These are phyloP conservation scores for Calameuta idolon DNA, from an alignment of 2,888 invertebrate species.

Conservation along the genomic window DNA sequence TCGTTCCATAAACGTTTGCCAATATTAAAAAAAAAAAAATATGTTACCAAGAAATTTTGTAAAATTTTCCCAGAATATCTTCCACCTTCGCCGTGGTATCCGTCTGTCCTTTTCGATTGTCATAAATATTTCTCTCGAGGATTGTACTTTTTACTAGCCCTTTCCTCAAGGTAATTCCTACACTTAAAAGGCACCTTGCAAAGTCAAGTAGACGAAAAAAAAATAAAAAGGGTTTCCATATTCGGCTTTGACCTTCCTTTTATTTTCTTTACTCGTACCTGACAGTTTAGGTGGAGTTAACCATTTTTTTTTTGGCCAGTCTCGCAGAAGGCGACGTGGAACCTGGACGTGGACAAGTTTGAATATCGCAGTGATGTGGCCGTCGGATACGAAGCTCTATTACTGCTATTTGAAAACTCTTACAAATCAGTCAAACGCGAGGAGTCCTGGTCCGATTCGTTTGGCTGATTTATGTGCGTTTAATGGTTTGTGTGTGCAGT, in stretches of 20 bases:
- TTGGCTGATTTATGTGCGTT: conserved; percentile 62
- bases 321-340: background rate
- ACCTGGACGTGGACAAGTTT: background rate
- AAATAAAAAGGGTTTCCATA: background rate
- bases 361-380: background rate
- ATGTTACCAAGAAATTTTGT: background rate
- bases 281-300: background rate
- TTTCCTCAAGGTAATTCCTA: background rate
- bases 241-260: background rate
- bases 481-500: conserved; percentile 64
- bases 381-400: background rate
- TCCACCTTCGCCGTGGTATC: background rate
- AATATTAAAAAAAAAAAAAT: background rate
- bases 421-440: background rate
- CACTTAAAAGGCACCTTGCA: background rate
- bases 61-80: background rate
- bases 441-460: conserved; percentile 46
- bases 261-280: background rate
- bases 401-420: background rate
- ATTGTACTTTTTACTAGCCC: background rate
- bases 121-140: background rate
- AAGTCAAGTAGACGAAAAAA: background rate
- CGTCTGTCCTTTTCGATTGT: background rate
- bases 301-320: background rate
- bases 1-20: too few species aligned